A percentile compares a stretch with the other conserved stretches of the same genome.
Evolutionary conservation across 2,113 vertebrate genomes (phyloP).

Genomic region (Mungos mungo): DNA sequence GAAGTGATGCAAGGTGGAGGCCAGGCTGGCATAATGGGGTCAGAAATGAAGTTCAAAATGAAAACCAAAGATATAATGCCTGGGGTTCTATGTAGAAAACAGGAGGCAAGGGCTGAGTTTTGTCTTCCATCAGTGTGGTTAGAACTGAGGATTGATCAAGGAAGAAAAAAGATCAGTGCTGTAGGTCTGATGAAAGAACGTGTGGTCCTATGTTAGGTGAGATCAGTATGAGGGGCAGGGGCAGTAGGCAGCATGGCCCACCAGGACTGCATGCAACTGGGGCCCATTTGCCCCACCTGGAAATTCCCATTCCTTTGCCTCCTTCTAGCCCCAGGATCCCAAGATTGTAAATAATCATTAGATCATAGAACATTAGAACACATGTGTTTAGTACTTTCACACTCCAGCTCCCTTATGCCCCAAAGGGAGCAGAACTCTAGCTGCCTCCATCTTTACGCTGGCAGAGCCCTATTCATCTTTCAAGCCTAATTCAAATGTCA

Average conservation of each 20-base stretch:
- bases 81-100: conserved; percentile 4
- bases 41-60: background rate
- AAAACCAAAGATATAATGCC: conserved; percentile 13
- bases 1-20: background rate
- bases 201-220: background rate
- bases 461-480: background rate
- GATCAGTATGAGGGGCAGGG: background rate
- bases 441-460: background rate
- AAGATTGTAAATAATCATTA: background rate
- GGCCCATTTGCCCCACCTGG: background rate
- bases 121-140: background rate
- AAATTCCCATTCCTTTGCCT: background rate
- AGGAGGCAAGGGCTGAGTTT: background rate
- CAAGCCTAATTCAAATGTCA: background rate
- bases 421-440: background rate
- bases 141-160: background rate
- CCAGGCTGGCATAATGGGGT: background rate
- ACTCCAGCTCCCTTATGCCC: background rate
- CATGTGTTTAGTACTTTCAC: background rate
- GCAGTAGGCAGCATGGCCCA: background rate
- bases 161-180: background rate
- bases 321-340: background rate
- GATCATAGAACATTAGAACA: background rate
- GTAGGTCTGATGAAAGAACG: background rate
- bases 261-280: background rate